Evolutionary conservation across 2,797 vertebrate species (phyloP).

Genomic region (Masticophis lateralis): DNA sequence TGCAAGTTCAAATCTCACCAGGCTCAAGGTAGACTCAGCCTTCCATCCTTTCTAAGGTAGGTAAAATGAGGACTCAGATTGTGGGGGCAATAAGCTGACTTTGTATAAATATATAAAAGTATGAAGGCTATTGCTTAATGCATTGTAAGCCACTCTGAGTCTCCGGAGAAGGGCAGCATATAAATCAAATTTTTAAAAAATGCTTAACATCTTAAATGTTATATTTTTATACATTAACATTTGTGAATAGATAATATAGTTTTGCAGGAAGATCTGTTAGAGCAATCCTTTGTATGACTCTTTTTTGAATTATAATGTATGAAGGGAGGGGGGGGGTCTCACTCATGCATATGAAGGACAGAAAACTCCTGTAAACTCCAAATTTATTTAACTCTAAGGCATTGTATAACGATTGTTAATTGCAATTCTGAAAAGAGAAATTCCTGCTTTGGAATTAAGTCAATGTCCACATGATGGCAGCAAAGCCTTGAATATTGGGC

Average conservation of each 20-base stretch:
- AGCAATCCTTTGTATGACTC: background rate
- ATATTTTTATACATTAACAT: background rate
- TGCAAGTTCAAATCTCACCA: too few relatives aligned
- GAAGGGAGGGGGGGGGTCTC: background rate
- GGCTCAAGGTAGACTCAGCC: too few relatives aligned
- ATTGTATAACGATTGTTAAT: background rate
- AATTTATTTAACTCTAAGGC: background rate
- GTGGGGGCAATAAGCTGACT: too few relatives aligned
- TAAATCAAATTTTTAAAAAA: too few relatives aligned
- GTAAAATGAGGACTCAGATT: too few relatives aligned
- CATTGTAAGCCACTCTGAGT: too few relatives aligned
- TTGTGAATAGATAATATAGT: background rate
- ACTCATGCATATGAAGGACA: background rate
- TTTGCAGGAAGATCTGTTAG: background rate
- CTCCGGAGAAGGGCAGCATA: too few relatives aligned
- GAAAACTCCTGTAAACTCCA: background rate
- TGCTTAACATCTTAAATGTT: background rate
- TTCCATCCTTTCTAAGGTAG: too few relatives aligned
- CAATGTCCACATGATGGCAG: constrained; percentile 19
- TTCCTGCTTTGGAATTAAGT: background rate
- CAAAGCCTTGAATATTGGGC: background rate
- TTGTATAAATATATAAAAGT: too few relatives aligned
- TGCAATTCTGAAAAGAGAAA: background rate
- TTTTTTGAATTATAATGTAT: background rate
- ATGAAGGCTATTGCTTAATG: too few relatives aligned